Base-by-base conservation (phyloP, 2,113 vertebrate species). In the Cettia cetti region DNA sequence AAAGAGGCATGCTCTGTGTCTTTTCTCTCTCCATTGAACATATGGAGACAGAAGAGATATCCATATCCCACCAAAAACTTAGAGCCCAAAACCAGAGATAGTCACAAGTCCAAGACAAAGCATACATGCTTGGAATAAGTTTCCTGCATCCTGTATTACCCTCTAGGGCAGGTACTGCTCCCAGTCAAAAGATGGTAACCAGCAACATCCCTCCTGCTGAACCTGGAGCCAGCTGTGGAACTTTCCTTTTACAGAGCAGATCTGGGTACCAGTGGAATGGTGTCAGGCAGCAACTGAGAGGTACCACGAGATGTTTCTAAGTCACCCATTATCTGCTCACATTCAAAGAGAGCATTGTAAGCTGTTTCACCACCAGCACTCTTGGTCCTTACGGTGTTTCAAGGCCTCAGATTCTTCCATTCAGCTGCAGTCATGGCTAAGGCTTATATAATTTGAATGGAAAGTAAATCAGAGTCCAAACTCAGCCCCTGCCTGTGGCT, bases 231-330 rank as follows among this genome's bases (percentile, higher is more conserved):
- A 65, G 14, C 13, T 0, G 0, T 70, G 69, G 14, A 74, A 4
- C 6, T 70, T 70, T 78, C 6, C 26, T 60, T 40, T 31, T 33
- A 11, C 57, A 78, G 24, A 66, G 16, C 21, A 66, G 30, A 8
- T 30, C 20, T 82, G 31, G 42, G 11, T 60, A n/a, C 52, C 57
- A 80, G 22, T 40, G 65, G 49, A 80, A 31, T 22, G 6, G 37
- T 82, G 23, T 1, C 33, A 63, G 37, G 82, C 47, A 82, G 49
- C 3, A 5, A 18, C 35, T 33, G 27, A 59, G 37, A 42, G 13
- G 7, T 35, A 30, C 30, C 75, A 23, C 0, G 0, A 57, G 10
- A 11, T 53, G 10, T 2, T 66, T 45, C 30, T 20, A 33, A 20
- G 9, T 35, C 50, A 10, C 19, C 30, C 23, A 10, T 39, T 42